Evolutionary conservation across 35 echinoderm and acorn worm species (phyloP).

Genomic region (Lytechinus pictus): DNA sequence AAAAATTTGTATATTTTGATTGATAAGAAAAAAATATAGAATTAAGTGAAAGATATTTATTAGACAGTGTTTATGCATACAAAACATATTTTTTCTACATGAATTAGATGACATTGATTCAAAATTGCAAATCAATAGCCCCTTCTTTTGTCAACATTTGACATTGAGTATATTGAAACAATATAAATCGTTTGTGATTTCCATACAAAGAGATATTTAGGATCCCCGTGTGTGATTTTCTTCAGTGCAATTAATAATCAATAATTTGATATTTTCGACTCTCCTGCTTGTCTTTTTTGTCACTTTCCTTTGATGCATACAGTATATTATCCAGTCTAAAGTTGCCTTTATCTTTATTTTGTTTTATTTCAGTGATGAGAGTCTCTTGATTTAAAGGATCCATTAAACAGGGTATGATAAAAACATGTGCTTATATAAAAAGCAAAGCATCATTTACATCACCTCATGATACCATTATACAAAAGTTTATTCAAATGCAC

Average conservation of each 20-base stretch:
- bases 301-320: background rate
- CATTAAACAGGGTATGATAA: background rate
- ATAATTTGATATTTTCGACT: background rate
- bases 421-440: background rate
- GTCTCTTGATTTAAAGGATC: background rate
- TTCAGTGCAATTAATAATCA: background rate
- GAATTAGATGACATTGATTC: too few relatives aligned
- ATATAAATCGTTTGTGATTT: too few relatives aligned
- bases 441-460: background rate
- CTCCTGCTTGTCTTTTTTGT: background rate
- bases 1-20: too few relatives aligned
- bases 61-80: too few relatives aligned
- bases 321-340: background rate
- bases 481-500: background rate
- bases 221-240: background rate
- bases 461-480: background rate
- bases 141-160: too few relatives aligned
- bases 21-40: too few relatives aligned
- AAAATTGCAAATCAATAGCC: too few relatives aligned
- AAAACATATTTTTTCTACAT: too few relatives aligned
- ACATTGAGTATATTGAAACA: too few relatives aligned
- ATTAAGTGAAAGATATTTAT: too few relatives aligned
- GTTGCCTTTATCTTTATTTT: background rate
- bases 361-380: background rate
- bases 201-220: background rate